Percentiles rank a stretch among this genome's conserved stretches.
phyloP scores from a whole-genome alignment of 2,888 invertebrate species.

The Agrypnus murinus region DNA sequence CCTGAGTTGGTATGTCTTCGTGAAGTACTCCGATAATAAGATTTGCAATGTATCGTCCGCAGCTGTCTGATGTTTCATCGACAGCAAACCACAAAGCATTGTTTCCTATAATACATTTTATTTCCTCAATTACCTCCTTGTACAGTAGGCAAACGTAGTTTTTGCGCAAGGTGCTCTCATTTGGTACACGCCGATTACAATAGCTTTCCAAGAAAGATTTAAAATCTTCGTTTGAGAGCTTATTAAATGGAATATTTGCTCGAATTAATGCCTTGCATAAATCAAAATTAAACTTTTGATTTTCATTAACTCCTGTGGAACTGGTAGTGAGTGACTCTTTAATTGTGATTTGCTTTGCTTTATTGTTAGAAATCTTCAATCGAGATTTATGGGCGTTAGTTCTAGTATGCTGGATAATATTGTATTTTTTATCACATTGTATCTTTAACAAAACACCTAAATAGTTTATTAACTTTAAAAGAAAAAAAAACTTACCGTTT shows the following conservation, averaged over 20 bases:
- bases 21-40: conserved; percentile 16
- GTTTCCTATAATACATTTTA: no score
- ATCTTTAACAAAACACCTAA: background rate
- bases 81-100: background rate
- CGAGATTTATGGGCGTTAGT: background rate
- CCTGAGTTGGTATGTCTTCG: background rate
- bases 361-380: no score
- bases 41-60: background rate
- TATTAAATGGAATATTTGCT: conserved; percentile 4
- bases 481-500: conserved; percentile 6
- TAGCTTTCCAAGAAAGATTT: background rate
- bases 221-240: background rate
- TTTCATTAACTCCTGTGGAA: background rate
- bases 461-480: conserved; percentile 8
- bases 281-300: conserved; percentile 5
- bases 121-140: no score
- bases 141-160: conserved; percentile 47
- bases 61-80: conserved; percentile 7
- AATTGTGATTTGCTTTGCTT: background rate
- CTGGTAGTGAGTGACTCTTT: background rate
- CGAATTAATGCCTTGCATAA: conserved; percentile 18
- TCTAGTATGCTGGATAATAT: background rate
- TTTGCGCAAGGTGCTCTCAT: conserved; percentile 50
- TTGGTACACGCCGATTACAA: conserved; percentile 23
- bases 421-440: background rate